A percentile compares a stretch with the other conserved stretches of the same genome.
Conservation (phyloP, 2,113 vertebrate species). For the Lophius piscatorius region DNA sequence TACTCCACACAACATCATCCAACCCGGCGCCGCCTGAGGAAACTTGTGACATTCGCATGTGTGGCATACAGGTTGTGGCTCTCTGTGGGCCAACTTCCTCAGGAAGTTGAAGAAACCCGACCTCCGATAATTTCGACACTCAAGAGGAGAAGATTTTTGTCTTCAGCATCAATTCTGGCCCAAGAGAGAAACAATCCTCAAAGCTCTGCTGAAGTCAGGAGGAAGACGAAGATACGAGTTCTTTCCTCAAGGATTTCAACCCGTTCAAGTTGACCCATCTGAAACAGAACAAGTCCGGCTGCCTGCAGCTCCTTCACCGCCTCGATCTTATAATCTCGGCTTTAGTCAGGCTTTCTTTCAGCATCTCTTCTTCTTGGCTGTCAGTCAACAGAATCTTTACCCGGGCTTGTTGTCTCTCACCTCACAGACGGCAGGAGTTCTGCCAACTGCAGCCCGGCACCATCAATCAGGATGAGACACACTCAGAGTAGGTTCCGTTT, state of each 20-base stretch:
- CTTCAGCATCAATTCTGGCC: neutral
- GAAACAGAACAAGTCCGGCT: conserved; percentile 2
- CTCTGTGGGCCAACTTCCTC: conserved; percentile 57
- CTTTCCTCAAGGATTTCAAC: too few relatives aligned
- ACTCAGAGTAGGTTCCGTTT: neutral
- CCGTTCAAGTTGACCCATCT: neutral
- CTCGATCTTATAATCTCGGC: conserved; percentile 1
- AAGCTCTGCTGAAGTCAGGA: too few relatives aligned
- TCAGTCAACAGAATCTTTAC: conserved; percentile 56
- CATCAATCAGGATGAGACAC: too few relatives aligned
- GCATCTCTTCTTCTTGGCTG: conserved; percentile 51
- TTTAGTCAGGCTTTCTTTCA: conserved; percentile 7
- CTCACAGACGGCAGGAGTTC: conserved; percentile 15
- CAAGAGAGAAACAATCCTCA: neutral
- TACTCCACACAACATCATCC: neutral
- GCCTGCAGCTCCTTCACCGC: neutral
- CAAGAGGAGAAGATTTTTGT: neutral
- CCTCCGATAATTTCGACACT: conserved; percentile 36
- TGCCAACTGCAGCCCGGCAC: conserved; percentile 35
- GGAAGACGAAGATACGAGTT: too few relatives aligned
- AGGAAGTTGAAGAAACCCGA: conserved; percentile 62
- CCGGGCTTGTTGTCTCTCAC: conserved; percentile 21
- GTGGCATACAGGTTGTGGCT: conserved; percentile 3
- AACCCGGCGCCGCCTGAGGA: neutral
- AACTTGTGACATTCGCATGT: conserved; percentile 19